These are phyloP conservation scores for Dendrolimus kikuchii DNA, from an alignment of 1,140 invertebrate species.

Conservation along the genomic window DNA sequence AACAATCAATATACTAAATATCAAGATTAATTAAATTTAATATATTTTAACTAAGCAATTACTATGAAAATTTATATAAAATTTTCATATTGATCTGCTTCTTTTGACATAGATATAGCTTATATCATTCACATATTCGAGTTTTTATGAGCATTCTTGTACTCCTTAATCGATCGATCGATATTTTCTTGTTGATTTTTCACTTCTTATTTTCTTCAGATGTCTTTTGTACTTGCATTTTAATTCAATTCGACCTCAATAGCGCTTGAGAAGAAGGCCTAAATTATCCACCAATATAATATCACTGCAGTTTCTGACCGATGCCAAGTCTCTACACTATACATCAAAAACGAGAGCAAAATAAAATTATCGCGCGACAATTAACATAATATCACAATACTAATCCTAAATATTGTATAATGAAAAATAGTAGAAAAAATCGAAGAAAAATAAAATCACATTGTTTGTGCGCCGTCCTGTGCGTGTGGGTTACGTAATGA, in stretches of 20 bases:
- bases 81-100: conserved; percentile 5
- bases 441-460: conserved; percentile 65
- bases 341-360: conserved; percentile 44
- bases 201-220: conserved; percentile 2
- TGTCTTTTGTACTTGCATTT: conserved; percentile 3
- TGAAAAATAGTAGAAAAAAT: conserved; percentile 62
- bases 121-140: not conserved
- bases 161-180: conserved; percentile 15
- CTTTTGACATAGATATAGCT: no score
- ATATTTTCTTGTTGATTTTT: conserved; percentile 7
- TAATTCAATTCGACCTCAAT: not conserved
- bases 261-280: not conserved
- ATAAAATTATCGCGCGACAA: conserved; percentile 45
- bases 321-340: conserved; percentile 38
- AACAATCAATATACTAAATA: not conserved
- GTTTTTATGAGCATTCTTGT: conserved; percentile 1
- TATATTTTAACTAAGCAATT: not conserved
- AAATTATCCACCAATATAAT: conserved; percentile 12
- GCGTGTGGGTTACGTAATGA: conserved; percentile 67
- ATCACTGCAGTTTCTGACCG: conserved; percentile 26
- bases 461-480: conserved; percentile 70
- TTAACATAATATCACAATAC: conserved; percentile 54
- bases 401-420: conserved; percentile 66
- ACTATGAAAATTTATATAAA: conserved; percentile 5
- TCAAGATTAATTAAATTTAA: not conserved